Base-by-base conservation (phyloP, 1,140 invertebrate species). In the Heterodera schachtii region DNA sequence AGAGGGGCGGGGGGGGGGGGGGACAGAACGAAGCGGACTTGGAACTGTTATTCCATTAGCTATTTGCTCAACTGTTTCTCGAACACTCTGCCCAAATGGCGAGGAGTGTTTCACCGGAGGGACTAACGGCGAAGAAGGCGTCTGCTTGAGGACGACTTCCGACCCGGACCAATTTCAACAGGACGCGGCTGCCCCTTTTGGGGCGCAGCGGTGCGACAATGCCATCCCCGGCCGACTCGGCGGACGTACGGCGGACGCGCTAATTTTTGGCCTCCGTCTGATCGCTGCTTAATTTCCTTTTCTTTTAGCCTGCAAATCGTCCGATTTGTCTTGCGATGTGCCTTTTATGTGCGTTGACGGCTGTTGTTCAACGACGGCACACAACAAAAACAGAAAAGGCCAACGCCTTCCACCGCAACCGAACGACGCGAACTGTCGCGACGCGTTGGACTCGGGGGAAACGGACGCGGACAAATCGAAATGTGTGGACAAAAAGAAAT, bases 401-500 rank as follows among this genome's bases (percentile, higher is more conserved):
- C 57, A 78, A 52, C 66, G 76, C 31, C 44, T 78, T 21, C 76
- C 76, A 19, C 76, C 76, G 44, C 76, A 46, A 31, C 76, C 52
- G 8, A 44, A 44, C 21, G 76, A 78, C 31, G 60, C 76, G 47
- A 78, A 78, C 70, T 78, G 76, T 47, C 66, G 76, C 31, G 76
- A 78, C 70, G 43, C 76, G n/a, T 67, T 78, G 47, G 64, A 78
- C 21, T 78, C 76, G 44, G 47, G 47, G 11, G 76, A 78, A 47
- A 78, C 21, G 21, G 76, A 78, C n/a, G 16, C 66, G 70, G 43
- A 3, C 31, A 41, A 47, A n/a, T 46, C 79, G 21, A 78, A 80
- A 44, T 80, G 79, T 75, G 64, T 31, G 44, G 75, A 41, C 41
- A 64, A 74, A 8, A 52, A 11, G 31, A 5, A 49, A 49, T 69